Evolutionary conservation across 2,888 invertebrate genomes (phyloP).

Genomic region (Protonemura montana): DNA sequence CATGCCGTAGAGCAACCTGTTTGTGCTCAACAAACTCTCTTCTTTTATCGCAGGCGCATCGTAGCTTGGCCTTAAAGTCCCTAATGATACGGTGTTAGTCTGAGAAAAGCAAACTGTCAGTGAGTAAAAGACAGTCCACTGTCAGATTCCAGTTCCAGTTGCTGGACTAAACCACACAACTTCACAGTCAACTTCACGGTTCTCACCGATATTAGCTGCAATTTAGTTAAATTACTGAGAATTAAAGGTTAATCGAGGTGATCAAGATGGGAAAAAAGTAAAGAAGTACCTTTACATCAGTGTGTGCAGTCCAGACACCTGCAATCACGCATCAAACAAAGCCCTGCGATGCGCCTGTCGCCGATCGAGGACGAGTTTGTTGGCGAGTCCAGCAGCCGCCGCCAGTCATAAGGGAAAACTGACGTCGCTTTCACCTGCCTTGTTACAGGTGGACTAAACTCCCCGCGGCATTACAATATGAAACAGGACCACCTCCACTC

Average conservation of each 20-base stretch:
- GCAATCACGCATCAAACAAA: neutral
- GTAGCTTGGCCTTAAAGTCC: neutral
- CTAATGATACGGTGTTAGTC: no score
- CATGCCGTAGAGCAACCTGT: slow-evolving; percentile 24
- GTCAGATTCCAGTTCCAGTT: no score
- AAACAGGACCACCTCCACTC: slow-evolving; percentile 54
- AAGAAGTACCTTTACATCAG: no score
- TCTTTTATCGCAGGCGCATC: neutral
- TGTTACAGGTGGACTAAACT: slow-evolving; percentile 52
- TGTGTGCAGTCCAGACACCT: neutral
- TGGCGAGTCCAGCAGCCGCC: neutral
- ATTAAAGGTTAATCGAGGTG: no score
- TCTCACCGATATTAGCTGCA: no score
- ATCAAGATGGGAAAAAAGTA: no score
- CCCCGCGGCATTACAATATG: slow-evolving; percentile 51
- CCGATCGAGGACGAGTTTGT: neutral
- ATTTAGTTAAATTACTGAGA: no score
- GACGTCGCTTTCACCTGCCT: slow-evolving; percentile 49
- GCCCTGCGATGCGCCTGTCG: slow-evolving; percentile 20
- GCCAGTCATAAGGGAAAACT: slow-evolving; percentile 39
- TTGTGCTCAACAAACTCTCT: neutral
- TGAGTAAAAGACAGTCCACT: no score
- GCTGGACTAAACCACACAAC: no score
- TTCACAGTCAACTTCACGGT: no score
- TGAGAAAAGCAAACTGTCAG: no score